Conservation (phyloP, 2,888 invertebrate species). For the Teinopalpus imperialis region DNA sequence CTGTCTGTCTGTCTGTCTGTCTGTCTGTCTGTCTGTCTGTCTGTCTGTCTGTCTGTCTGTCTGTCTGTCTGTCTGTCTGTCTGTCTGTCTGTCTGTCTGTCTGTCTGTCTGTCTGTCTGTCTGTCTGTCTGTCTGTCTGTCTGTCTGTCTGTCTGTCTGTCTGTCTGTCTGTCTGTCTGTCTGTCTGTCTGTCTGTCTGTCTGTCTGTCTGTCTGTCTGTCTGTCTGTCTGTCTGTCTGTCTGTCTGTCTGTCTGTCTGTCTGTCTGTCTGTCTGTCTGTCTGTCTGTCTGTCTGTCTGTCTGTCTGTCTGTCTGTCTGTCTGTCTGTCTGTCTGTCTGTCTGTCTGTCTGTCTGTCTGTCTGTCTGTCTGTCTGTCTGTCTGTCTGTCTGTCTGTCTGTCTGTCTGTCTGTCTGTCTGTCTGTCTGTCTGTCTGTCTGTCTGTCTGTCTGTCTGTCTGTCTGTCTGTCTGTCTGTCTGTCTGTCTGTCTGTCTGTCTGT, state of each 20-base stretch:
- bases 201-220: not conserved
- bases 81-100: not conserved
- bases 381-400: not conserved
- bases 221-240: not conserved
- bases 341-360: not conserved
- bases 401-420: not conserved
- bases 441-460: not conserved
- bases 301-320: not conserved
- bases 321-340: not conserved
- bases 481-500: not conserved
- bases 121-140: not conserved
- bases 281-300: not conserved
- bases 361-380: not conserved
- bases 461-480: not conserved
- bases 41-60: not conserved
- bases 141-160: not conserved
- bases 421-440: not conserved
- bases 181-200: not conserved
- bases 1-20: not conserved
- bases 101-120: not conserved
- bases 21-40: not conserved
- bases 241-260: not conserved
- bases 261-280: not conserved
- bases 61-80: not conserved
- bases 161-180: not conserved